Percentiles rank a stretch among this genome's conserved stretches.
Conservation (phyloP, 2,797 vertebrate genomes). For the Sebastes alutus region DNA sequence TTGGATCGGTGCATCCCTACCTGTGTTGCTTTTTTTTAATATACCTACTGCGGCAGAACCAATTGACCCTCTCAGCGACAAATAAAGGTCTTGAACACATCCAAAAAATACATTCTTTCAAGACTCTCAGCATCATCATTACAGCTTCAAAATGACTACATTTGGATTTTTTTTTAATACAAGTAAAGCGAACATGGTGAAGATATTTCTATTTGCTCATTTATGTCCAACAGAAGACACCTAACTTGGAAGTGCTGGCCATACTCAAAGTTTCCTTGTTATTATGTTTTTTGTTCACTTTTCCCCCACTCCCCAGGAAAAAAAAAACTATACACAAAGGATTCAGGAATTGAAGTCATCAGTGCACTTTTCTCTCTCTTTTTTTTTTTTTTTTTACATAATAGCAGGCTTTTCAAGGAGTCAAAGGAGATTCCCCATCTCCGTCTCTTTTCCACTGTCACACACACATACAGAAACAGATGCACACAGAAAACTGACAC, state of each 20-base stretch:
- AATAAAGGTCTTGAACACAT: neutral
- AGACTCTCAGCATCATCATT: neutral
- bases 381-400: slow-evolving; percentile 1
- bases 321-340: slow-evolving; percentile 23
- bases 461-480: slow-evolving; percentile 15
- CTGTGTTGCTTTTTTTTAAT: neutral
- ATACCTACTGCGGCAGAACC: neutral
- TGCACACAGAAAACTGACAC: slow-evolving; percentile 12
- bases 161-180: neutral
- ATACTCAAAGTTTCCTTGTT: slow-evolving; percentile 14
- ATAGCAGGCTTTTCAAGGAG: slow-evolving; percentile 48
- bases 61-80: neutral
- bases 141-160: neutral
- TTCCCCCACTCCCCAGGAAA: neutral
- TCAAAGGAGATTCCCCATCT: slow-evolving; percentile 32
- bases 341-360: slow-evolving; percentile 35
- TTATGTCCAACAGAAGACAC: neutral
- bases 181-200: neutral
- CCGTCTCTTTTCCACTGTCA: slow-evolving; percentile 6
- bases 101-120: neutral
- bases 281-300: slow-evolving; percentile 1
- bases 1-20: too few relatives aligned
- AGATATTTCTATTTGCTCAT: neutral
- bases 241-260: neutral
- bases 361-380: neutral